These are phyloP conservation scores for Platerodrilus igneus DNA, from an alignment of 2,888 invertebrate species.

Conservation along the genomic window DNA sequence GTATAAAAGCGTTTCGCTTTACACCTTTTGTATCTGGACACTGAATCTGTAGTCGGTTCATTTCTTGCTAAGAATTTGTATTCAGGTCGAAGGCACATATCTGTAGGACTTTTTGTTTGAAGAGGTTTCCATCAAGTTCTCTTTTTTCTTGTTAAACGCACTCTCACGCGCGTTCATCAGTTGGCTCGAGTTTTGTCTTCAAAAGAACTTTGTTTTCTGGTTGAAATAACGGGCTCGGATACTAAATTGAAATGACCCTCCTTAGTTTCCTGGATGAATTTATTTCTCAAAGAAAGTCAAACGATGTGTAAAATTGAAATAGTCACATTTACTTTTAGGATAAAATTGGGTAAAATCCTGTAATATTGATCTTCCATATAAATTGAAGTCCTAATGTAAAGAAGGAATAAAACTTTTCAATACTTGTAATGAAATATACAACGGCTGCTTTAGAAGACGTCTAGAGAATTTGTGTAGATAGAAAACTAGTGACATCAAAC, in stretches of 20 bases:
- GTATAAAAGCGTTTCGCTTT: constrained; percentile 38
- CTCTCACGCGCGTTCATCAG: constrained; percentile 40
- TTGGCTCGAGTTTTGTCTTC: constrained; percentile 36
- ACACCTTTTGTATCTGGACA: constrained; percentile 19
- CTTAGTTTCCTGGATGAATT: constrained; percentile 18
- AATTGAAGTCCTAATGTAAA: not conserved
- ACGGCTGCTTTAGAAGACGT: constrained; percentile 9
- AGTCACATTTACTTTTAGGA: constrained; percentile 13
- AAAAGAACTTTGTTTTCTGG: constrained; percentile 32
- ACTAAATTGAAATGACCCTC: constrained; percentile 25
- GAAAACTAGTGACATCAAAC: constrained; percentile 16
- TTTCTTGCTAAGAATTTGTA: constrained; percentile 36
- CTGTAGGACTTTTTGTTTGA: constrained; percentile 40
- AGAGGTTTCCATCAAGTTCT: constrained; percentile 38
- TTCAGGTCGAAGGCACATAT: constrained; percentile 36
- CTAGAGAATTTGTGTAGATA: constrained; percentile 16
- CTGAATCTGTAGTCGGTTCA: constrained; percentile 29
- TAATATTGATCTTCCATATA: constrained; percentile 6
- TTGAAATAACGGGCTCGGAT: constrained; percentile 19
- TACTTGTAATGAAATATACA: no score
- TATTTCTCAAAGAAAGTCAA: constrained; percentile 19
- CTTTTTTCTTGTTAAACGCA: constrained; percentile 34
- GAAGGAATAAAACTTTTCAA: no score
- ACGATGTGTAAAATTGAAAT: constrained; percentile 18
- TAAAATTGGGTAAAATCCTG: constrained; percentile 9